Conservation (phyloP, 2,113 vertebrate genomes). For the Ailurus styani region DNA sequence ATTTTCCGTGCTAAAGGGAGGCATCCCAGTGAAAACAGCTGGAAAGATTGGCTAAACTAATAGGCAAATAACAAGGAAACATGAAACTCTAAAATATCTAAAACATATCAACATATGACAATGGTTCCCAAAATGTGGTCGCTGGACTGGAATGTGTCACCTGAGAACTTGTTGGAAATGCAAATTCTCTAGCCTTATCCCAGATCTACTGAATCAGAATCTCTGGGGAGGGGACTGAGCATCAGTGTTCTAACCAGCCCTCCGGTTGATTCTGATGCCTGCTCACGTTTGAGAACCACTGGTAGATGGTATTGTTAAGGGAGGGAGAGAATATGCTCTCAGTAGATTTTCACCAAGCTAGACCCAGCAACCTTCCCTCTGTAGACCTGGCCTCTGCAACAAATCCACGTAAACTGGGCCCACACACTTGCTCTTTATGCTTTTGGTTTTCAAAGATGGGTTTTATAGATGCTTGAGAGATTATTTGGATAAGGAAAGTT, state of each 20-base stretch:
- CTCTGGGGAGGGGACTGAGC: too few relatives aligned
- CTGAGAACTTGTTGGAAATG: not conserved
- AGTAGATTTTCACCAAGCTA: not conserved
- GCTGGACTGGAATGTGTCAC: not conserved
- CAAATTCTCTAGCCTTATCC: not conserved
- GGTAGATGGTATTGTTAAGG: not conserved
- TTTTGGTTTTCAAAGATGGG: not conserved
- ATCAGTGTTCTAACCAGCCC: not conserved
- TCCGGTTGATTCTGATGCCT: not conserved
- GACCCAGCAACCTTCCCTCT: not conserved
- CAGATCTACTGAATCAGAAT: not conserved
- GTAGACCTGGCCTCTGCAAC: not conserved
- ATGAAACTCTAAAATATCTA: not conserved
- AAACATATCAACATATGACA: not conserved
- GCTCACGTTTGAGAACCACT: not conserved
- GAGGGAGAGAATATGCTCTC: not conserved
- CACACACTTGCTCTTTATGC: not conserved
- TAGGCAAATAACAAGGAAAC: not conserved
- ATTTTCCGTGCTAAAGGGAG: not conserved
- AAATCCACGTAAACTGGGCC: not conserved
- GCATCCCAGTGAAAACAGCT: not conserved
- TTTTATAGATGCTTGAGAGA: not conserved
- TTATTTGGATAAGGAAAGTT: not conserved
- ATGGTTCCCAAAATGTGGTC: not conserved
- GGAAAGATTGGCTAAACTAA: not conserved